Evolutionary conservation across 2,113 vertebrate species (phyloP), one percentile per base, ranked within the genome.

Genomic region (Quiscalus mexicanus): DNA sequence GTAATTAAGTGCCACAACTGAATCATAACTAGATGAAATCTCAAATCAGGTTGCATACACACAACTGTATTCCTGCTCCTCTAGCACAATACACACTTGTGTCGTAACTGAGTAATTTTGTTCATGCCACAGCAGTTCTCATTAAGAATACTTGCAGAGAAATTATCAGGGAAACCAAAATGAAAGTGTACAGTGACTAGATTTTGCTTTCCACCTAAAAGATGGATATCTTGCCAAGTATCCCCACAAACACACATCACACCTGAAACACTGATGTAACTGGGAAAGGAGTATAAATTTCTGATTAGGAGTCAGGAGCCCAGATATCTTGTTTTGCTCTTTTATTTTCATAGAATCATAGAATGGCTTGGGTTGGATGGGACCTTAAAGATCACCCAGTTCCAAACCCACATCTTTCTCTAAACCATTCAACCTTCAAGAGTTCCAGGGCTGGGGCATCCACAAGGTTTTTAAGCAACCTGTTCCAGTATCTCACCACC

Each of bases 1-100:
- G 90, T 96, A 96, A 97, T 98, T 96, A 97, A 98, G 87, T 97
- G 88, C 84, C 90, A 94, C 82, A 89, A 91, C 92, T 83, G 91
- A 97, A 73, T 94, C 3, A 18, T 62, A 84, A 89, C 90, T 69
- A 94, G 94, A 94, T 94, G 95, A 95, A 96, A 96, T 97, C 91
- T 92, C 85, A 79, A 62, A 53, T 96, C 17, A 42, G 45, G 67
- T 25, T 89, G 91, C 84, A 23, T 11, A 21, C 44, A 37, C 81
- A 63, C 24, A 47, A 20, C 58, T 16, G 4, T 37, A 35, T 70
- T 55, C 73, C 44, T 2, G 3, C 64, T 91, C 67, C 41, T 56
- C 2, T 12, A 23, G 56, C 60, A 53, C 45, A 75, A 8, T 22
- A 58, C 25, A 52, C 50, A 27, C 6, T 28, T 42, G 44, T 67